A percentile compares a stretch with the other conserved stretches of the same genome.
phyloP scores from a whole-genome alignment of 2,113 vertebrate species.

The Pyxicephalus adspersus region DNA sequence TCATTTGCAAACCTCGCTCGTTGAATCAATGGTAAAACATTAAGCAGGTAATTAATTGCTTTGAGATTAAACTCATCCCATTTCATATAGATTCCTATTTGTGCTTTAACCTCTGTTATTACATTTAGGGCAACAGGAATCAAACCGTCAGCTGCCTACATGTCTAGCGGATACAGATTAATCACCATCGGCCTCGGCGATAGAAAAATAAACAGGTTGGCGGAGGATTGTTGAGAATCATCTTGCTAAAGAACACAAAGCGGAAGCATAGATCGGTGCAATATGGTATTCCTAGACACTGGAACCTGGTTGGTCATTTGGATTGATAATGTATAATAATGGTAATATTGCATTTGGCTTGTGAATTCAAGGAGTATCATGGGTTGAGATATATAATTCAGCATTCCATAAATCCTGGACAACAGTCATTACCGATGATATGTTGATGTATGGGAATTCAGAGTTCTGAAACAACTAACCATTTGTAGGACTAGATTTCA shows the following conservation, averaged over 20 bases:
- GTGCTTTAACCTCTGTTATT: not conserved
- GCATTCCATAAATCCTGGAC: too few relatives aligned
- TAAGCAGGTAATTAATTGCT: conserved; percentile 12
- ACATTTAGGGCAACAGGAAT: conserved; percentile 5
- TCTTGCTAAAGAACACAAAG: not conserved
- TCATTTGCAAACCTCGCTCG: not conserved
- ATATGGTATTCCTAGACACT: too few relatives aligned
- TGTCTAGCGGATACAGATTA: not conserved
- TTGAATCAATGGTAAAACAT: not conserved
- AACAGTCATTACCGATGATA: too few relatives aligned
- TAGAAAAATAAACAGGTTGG: not conserved
- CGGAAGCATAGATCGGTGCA: too few relatives aligned
- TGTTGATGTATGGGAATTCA: too few relatives aligned
- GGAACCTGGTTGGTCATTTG: too few relatives aligned
- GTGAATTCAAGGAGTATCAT: too few relatives aligned
- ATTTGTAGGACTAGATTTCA: too few relatives aligned
- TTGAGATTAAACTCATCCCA: conserved; percentile 3
- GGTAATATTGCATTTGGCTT: too few relatives aligned
- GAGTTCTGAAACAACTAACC: too few relatives aligned
- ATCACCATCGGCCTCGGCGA: not conserved
- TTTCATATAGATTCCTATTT: not conserved
- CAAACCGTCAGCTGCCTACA: not conserved
- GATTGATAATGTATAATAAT: too few relatives aligned
- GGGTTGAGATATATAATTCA: too few relatives aligned
- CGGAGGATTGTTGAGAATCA: not conserved